A percentile compares a stretch with the other conserved stretches of the same genome.
Evolutionary conservation across 2,113 vertebrate species (phyloP).

Genomic region (Australoheros scitulus): DNA sequence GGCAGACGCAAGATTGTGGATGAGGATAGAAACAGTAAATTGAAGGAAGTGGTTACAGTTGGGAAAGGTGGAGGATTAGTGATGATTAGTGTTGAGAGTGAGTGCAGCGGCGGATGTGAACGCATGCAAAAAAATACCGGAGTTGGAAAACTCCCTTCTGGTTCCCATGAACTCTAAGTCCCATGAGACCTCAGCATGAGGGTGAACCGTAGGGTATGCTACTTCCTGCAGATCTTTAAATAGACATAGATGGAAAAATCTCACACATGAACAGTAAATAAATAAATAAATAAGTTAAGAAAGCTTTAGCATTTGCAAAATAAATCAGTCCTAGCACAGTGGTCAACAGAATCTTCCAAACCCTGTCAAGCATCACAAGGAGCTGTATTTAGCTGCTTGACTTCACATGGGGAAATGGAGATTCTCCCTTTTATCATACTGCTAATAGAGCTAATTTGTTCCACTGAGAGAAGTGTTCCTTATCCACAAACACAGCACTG

Average conservation of each 20-base stretch:
- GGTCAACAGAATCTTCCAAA: constrained; percentile 45
- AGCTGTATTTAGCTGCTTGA: constrained; percentile 47
- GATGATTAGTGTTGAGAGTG: constrained; percentile 35
- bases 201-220: constrained; percentile 58
- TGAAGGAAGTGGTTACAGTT: neutral
- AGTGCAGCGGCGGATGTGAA: constrained; percentile 43
- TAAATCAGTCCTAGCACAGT: constrained; percentile 24
- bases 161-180: constrained; percentile 75
- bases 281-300: constrained; percentile 6
- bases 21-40: neutral
- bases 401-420: constrained; percentile 58
- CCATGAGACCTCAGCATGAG: constrained; percentile 35
- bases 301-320: constrained; percentile 14
- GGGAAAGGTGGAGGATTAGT: neutral
- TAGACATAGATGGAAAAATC: constrained; percentile 64
- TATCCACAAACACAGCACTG: constrained; percentile 60
- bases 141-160: constrained; percentile 45
- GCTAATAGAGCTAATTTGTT: constrained; percentile 76
- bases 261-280: constrained; percentile 16
- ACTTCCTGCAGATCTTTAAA: constrained; percentile 69
- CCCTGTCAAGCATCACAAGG: constrained; percentile 24
- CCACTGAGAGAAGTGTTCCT: constrained; percentile 70
- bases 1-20: constrained; percentile 1
- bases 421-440: constrained; percentile 64
- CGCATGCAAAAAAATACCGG: constrained; percentile 21